Percentiles rank a stretch among this genome's conserved stretches.
These are phyloP conservation scores for Clitarchus hookeri DNA, from an alignment of 2,888 invertebrate species.

Conservation along the genomic window DNA sequence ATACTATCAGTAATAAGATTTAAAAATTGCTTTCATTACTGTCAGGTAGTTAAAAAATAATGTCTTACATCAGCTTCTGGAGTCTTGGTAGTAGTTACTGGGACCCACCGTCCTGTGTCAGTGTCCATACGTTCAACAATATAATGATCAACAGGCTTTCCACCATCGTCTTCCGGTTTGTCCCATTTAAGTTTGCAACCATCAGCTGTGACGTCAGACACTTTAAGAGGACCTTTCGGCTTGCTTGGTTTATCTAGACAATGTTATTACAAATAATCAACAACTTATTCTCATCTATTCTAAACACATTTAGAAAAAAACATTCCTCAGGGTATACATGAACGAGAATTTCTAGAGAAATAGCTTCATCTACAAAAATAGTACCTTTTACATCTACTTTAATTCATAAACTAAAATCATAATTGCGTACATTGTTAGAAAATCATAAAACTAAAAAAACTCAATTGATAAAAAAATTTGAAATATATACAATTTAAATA, in stretches of 20 bases:
- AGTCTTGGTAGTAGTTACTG: slow-evolving; percentile 78
- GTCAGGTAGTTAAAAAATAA: neutral
- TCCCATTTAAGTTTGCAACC: slow-evolving; percentile 95
- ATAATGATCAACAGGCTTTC: slow-evolving; percentile 91
- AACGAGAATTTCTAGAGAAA: neutral
- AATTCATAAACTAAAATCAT: too few species aligned
- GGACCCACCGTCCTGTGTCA: slow-evolving; percentile 91
- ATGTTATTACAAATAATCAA: slow-evolving; percentile 44
- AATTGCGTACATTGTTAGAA: too few species aligned
- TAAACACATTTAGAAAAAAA: too few species aligned
- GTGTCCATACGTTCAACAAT: slow-evolving; percentile 96
- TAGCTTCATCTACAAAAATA: too few species aligned
- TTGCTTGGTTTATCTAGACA: slow-evolving; percentile 75
- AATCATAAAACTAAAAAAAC: too few species aligned
- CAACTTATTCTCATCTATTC: too few species aligned
- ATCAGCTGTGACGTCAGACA: slow-evolving; percentile 89
- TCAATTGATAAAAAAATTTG: too few species aligned
- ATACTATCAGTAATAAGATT: neutral
- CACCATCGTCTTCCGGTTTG: slow-evolving; percentile 95
- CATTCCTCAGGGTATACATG: neutral
- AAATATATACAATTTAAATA: too few species aligned
- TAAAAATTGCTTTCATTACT: neutral
- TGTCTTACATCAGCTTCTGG: slow-evolving; percentile 77
- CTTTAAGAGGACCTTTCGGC: slow-evolving; percentile 92
- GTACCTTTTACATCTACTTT: too few species aligned